Base-by-base conservation (phyloP, 35 echinoderm and acorn worm species). In the Ophiothrix spiculata region DNA sequence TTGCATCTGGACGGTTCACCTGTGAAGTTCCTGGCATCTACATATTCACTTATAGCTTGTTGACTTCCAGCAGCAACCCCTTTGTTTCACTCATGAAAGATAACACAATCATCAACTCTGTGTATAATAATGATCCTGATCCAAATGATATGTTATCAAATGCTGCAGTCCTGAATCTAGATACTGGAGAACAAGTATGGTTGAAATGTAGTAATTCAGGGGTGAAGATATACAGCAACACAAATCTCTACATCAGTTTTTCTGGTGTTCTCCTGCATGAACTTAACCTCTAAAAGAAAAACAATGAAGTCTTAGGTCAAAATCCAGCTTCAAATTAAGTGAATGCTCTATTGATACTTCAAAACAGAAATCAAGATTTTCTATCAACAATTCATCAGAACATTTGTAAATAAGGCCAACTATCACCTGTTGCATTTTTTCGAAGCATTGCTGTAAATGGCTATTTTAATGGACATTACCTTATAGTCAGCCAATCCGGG, bases 21-120 rank as follows among this genome's bases (percentile, higher is more conserved):
- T 69, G 60, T 69, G 60, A 69, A 28, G 29, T 69, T 49, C 60
- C 60, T 69, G 60, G 60, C 8, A 69, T 69, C 60, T 69, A 69
- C 29, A 10, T 69, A 15, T 69, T 69, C 29, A 69, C 60, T 25
- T 69, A 69, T 2, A 69, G n/a, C n/a, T n/a, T n/a, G n/a, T n/a
- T 49, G 42, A 49, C 42, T 49, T 49, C 6, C 19, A 49, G 42
- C 6, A 49, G 19, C 19, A 6, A 49, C 6, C 42, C 42, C 19
- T 19, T 10, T 49, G 19, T 49, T 49, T 19, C 6, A 10, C 42
- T 49, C 6, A 49, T 49, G 42, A 49, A 49, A 49, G 19, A 49
- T 49, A 19, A 49, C 6, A 19, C 42, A 10, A 49, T 49, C 42
- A 49, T 49, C 42, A 49, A 49, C 42, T 10, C 42, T 49, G 42